A percentile compares a stretch with the other conserved stretches of the same genome.
Evolutionary conservation across 2,113 vertebrate genomes (phyloP).

Genomic region (Gallinago undulata): DNA sequence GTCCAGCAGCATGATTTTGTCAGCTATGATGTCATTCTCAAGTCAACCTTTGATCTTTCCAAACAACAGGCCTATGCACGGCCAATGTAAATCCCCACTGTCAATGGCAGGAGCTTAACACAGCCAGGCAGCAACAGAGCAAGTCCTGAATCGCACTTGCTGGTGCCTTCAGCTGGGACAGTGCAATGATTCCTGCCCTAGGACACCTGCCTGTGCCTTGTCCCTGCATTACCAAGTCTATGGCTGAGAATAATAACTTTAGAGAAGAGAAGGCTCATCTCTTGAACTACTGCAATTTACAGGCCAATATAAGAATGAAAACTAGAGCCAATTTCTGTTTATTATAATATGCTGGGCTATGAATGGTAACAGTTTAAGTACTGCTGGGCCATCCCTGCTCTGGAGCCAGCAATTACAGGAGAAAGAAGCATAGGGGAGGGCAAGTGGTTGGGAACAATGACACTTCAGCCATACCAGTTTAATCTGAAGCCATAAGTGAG

Average conservation of each 20-base stretch:
- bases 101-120: background rate
- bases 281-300: background rate
- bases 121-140: background rate
- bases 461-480: background rate
- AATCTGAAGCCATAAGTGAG: background rate
- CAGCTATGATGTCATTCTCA: conserved; percentile 31
- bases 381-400: background rate
- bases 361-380: background rate
- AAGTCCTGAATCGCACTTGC: background rate
- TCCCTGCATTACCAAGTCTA: background rate
- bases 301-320: background rate
- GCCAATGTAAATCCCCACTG: background rate
- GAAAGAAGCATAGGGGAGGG: background rate
- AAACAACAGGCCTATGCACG: background rate
- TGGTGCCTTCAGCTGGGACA: background rate
- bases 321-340: background rate
- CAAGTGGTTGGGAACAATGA: accelerated
- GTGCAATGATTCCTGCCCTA: background rate
- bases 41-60: background rate
- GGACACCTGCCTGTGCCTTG: background rate
- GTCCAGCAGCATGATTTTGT: conserved; percentile 8
- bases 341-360: background rate
- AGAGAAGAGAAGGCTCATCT: background rate
- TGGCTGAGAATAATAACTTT: background rate
- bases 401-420: background rate